Base-by-base conservation (phyloP, 2,113 vertebrate genomes). In the Ariopsis seemanni region DNA sequence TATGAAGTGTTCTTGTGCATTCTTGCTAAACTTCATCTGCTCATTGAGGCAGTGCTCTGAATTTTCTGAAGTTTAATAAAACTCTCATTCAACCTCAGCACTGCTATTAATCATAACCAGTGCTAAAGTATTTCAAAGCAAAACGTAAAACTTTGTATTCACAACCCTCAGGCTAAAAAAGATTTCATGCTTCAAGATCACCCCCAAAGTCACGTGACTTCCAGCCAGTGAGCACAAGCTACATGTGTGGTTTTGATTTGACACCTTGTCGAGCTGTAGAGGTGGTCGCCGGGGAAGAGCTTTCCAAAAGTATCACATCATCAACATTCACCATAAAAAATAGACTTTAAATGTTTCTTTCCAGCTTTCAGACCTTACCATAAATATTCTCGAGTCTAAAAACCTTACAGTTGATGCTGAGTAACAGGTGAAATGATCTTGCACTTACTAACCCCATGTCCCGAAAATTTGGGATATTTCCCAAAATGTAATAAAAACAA, bases 131-230 rank as follows among this genome's bases (percentile, higher is more conserved):
- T 27, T 67, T 71, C 18, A 48, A 42, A 48, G 34, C 10, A 52
- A 52, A 77, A 52, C 53, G 9, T 48, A 79, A 30, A 57, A 42
- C 7, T n/a, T 17, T 15, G 5, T 25, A 53, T 53, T 27, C 0
- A 6, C 6, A 17, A 14, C n/a, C 57, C 27, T 79, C 14, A 55
- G 53, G 25, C 52, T 8, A 52, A 85, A 58, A 74, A 14, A n/a
- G n/a, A n/a, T 14, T 2, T 62, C 34, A 52, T 27, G 55, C 34
- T 18, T 58, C 71, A 22, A 80, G 14, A 48, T 53, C 27, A 74
- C 74, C 84, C 75, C 82, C 27, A n/a, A 55, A 4, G 63, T 53
- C 50, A 83, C n/a, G 65, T 89, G 88, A 89, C 75, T 85, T 85
- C 58, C 83, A 57, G 75, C 5, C 48, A 18, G 53, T 86, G 85